Conservation (phyloP, 1,140 invertebrate genomes). For the Atta colombica region DNA sequence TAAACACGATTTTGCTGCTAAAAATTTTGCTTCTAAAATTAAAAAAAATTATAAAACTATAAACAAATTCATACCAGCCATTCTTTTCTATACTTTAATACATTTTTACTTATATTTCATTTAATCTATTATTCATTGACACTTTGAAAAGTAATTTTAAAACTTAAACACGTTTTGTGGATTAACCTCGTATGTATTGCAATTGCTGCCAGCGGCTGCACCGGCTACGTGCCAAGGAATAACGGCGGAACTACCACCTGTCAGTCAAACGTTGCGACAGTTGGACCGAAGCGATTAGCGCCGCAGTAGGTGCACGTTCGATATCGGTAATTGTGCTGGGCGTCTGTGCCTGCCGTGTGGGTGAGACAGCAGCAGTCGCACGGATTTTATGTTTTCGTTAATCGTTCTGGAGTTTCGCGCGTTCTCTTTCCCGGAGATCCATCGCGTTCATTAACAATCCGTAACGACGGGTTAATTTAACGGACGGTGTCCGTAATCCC, state of each 20-base stretch:
- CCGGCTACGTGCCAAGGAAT: slow-evolving; percentile 50
- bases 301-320: slow-evolving; percentile 40
- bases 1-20: not conserved
- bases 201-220: slow-evolving; percentile 30
- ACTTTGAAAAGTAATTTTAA: slow-evolving; percentile 36
- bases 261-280: slow-evolving; percentile 46
- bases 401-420: slow-evolving; percentile 32
- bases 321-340: slow-evolving; percentile 58
- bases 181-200: slow-evolving; percentile 35
- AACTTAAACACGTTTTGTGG: slow-evolving; percentile 19
- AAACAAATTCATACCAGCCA: not conserved
- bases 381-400: slow-evolving; percentile 67
- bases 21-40: not conserved
- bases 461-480: slow-evolving; percentile 63
- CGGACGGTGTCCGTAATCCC: slow-evolving; percentile 46
- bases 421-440: slow-evolving; percentile 27
- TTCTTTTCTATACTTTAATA: not conserved
- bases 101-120: not conserved
- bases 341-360: slow-evolving; percentile 1
- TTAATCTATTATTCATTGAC: not conserved
- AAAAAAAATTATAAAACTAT: not conserved
- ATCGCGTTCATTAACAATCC: slow-evolving; percentile 61
- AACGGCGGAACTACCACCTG: slow-evolving; percentile 37
- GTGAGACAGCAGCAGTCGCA: slow-evolving; percentile 29
- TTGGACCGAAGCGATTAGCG: slow-evolving; percentile 57